Evolutionary conservation across 23 tunicate species (phyloP), one percentile per base, ranked within the genome.

Genomic region (Trididemnum nubilum): DNA sequence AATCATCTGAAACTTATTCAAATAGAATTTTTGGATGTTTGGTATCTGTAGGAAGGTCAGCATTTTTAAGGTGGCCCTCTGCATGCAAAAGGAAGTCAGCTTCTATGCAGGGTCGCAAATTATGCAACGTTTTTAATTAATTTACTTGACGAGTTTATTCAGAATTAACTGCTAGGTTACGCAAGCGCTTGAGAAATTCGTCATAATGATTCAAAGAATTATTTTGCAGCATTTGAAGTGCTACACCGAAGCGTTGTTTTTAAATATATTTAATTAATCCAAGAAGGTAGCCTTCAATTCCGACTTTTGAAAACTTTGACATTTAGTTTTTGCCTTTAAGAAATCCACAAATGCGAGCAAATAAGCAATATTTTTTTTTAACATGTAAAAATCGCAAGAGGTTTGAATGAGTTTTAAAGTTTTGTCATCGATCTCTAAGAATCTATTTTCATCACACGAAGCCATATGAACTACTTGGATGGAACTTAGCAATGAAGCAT

Each of bases 21-120:
- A n/a, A n/a, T n/a, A n/a, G n/a, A 34, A 73, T 73, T 2, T 28
- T 4, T 2, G 78, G 58, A 26, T 73, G 78, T 39, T 73, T 73
- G 7, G 78, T 73, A 9, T 38, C 78, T 27, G 9, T 2, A 7
- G 78, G 29, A 7, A 73, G 30, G 2, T 38, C 78, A 2, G 78
- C 30, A 2, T 73, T 73, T 21, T 27, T 24, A 18, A 39, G 39
- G 31, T 34, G 78, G 30, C 78, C 78, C 30, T 73, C 78, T 12
- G 39, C 2, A 5, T 30, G 78, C 19, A 73, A 58, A 9, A 33
- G 3, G 2, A 26, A 26, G 2, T 38, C 57, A 2, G 30, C 2
- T 5, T 24, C 78, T 2, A 73, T 58, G 58, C 78, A 73, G 25
- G 58, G 58, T 39, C 58, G 30, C 18, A 22, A 73, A 5, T 38